Evolutionary conservation across 2,113 vertebrate species (phyloP).

Genomic region (Heterotilapia buettikoferi): DNA sequence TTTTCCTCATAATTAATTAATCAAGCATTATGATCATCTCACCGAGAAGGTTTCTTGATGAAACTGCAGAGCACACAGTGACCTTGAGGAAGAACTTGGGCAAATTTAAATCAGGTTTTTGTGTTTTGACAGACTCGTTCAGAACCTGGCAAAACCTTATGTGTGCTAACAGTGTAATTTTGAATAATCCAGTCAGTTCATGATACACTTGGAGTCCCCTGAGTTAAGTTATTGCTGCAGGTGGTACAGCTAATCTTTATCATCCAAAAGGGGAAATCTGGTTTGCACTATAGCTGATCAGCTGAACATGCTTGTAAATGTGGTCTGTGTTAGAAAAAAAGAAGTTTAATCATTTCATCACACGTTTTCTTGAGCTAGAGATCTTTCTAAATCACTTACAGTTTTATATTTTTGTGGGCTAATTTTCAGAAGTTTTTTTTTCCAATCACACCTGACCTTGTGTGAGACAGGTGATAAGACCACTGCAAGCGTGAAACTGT

Average conservation of each 20-base stretch:
- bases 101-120: not conserved
- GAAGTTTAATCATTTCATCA: not conserved
- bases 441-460: not conserved
- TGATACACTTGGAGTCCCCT: not conserved
- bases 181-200: not conserved
- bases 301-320: not conserved
- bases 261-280: not conserved
- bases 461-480: not conserved
- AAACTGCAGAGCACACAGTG: not conserved
- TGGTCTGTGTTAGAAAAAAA: not conserved
- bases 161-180: not conserved
- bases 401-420: not conserved
- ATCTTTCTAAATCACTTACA: not conserved
- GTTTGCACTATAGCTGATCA: not conserved
- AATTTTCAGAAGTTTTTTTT: not conserved
- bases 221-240: not conserved
- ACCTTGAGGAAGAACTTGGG: not conserved
- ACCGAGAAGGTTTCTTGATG: not conserved
- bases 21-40: not conserved
- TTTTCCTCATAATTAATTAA: not conserved
- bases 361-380: not conserved
- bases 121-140: not conserved
- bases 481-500: not conserved
- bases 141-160: not conserved
- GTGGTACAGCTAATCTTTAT: not conserved